Percentiles rank a stretch among this genome's conserved stretches.
Evolutionary conservation across 2,888 invertebrate species (phyloP).

Genomic region (Limulus polyphemus): DNA sequence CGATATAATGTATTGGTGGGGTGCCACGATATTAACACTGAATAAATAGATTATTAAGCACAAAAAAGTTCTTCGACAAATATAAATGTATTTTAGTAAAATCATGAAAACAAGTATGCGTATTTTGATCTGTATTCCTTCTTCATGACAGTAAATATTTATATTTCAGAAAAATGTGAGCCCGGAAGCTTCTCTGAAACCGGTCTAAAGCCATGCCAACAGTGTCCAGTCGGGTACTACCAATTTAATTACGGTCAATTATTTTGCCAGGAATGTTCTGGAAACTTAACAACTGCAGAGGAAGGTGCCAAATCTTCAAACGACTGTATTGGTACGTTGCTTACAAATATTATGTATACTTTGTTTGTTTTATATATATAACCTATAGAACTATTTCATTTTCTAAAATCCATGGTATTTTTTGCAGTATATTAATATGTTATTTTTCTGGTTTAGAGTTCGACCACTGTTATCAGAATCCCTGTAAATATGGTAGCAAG

Average conservation of each 20-base stretch:
- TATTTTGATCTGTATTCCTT: not conserved
- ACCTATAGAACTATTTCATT: no score
- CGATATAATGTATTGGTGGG: no score
- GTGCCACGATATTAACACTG: no score
- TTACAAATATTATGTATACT: no score
- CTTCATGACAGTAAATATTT: no score
- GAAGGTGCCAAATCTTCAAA: conserved; percentile 9
- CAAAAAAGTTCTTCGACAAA: no score
- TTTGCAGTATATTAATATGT: no score
- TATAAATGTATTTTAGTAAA: no score
- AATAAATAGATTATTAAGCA: no score
- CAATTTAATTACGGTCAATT: conserved; percentile 6
- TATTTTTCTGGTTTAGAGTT: conserved; percentile 5
- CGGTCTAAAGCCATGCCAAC: conserved; percentile 6
- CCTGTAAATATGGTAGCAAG: conserved; percentile 1
- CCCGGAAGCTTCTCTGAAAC: conserved; percentile 7
- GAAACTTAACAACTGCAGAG: conserved; percentile 8
- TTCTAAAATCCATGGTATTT: not conserved
- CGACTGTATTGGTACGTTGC: conserved; percentile 17
- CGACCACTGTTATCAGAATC: conserved; percentile 4
- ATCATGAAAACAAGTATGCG: not conserved
- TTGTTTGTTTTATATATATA: not conserved
- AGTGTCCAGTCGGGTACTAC: conserved; percentile 9
- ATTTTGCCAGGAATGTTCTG: conserved; percentile 9
- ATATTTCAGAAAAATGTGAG: conserved; percentile 5